phyloP scores from a whole-genome alignment of 1,140 invertebrate genomes.

The Bicyclus anynana region DNA sequence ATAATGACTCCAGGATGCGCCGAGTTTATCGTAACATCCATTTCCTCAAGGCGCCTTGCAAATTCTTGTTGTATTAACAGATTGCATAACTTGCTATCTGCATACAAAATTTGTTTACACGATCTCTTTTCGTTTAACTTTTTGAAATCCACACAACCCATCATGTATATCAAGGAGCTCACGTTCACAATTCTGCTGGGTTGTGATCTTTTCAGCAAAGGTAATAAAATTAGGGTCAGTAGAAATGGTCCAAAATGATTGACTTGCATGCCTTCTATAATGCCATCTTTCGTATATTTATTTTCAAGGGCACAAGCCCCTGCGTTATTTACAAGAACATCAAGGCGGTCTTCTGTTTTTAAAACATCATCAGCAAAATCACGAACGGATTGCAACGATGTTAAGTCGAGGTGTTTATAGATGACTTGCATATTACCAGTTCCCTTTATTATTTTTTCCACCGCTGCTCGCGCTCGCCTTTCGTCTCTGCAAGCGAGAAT shows the following conservation, averaged over 20 bases:
- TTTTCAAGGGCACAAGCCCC: conserved; percentile 58
- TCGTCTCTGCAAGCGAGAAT: conserved; percentile 83
- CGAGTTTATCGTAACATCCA: conserved; percentile 6
- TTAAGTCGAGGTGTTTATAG: conserved; percentile 83
- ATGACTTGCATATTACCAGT: conserved; percentile 74
- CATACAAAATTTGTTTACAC: neutral
- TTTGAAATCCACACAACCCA: conserved; percentile 1
- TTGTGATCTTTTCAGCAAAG: conserved; percentile 85
- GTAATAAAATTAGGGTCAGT: conserved; percentile 82
- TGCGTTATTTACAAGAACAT: conserved; percentile 88
- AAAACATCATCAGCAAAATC: conserved; percentile 84
- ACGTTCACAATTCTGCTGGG: conserved; percentile 90
- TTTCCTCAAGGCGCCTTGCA: neutral
- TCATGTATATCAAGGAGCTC: conserved; percentile 85
- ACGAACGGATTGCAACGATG: conserved; percentile 84
- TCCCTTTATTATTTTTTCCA: conserved; percentile 78
- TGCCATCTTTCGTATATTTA: conserved; percentile 83
- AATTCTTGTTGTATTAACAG: conserved; percentile 5
- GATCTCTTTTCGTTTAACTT: neutral
- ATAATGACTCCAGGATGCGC: conserved; percentile 9
- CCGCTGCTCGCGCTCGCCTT: conserved; percentile 79
- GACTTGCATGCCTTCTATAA: conserved; percentile 89
- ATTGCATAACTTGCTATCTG: conserved; percentile 11
- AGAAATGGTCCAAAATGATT: conserved; percentile 93
- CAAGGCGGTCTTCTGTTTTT: conserved; percentile 82